A percentile compares a stretch with the other conserved stretches of the same genome.
Evolutionary conservation across 92 coral and sea anemone species (phyloP).

Genomic region (Actinernus sp.): DNA sequence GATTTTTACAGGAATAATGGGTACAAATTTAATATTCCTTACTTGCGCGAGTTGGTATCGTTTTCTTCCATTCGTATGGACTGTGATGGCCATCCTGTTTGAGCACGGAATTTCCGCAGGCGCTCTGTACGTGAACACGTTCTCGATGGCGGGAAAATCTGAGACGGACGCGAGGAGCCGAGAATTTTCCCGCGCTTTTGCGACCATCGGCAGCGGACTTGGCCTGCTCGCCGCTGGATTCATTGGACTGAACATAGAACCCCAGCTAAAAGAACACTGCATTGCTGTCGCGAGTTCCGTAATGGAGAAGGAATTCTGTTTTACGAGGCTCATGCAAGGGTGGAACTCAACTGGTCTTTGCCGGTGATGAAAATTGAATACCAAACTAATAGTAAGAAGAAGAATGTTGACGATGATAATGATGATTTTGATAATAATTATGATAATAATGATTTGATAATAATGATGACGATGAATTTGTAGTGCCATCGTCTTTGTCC

Average conservation of each 20-base stretch:
- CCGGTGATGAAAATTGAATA: slow-evolving; percentile 3
- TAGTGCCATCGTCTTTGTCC: too few relatives aligned
- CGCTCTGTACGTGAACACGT: slow-evolving; percentile 69
- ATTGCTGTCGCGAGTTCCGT: slow-evolving; percentile 5
- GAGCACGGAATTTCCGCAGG: slow-evolving; percentile 67
- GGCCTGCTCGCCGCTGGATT: slow-evolving; percentile 71
- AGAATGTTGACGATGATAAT: too few relatives aligned
- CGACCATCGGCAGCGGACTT: slow-evolving; percentile 66
- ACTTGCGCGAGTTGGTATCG: slow-evolving; percentile 71
- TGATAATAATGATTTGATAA: too few relatives aligned
- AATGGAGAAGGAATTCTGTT: slow-evolving; percentile 48
- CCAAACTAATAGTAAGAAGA: too few relatives aligned
- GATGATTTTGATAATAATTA: too few relatives aligned
- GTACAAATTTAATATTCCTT: slow-evolving; percentile 46
- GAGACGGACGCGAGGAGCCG: slow-evolving; percentile 38
- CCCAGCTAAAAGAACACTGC: slow-evolving; percentile 60
- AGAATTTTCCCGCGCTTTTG: slow-evolving; percentile 91
- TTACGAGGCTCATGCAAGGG: slow-evolving; percentile 68
- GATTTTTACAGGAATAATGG: slow-evolving; percentile 61
- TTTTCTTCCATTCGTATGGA: slow-evolving; percentile 70
- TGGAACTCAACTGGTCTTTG: slow-evolving; percentile 57
- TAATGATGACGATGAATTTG: too few relatives aligned
- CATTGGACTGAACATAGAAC: slow-evolving; percentile 73
- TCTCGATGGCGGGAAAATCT: slow-evolving; percentile 41
- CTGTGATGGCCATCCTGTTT: slow-evolving; percentile 48